Evolutionary conservation across 2,113 vertebrate genomes (phyloP), one percentile per base, ranked within the genome.

Genomic region (Sinocyclocheilus grahami): DNA sequence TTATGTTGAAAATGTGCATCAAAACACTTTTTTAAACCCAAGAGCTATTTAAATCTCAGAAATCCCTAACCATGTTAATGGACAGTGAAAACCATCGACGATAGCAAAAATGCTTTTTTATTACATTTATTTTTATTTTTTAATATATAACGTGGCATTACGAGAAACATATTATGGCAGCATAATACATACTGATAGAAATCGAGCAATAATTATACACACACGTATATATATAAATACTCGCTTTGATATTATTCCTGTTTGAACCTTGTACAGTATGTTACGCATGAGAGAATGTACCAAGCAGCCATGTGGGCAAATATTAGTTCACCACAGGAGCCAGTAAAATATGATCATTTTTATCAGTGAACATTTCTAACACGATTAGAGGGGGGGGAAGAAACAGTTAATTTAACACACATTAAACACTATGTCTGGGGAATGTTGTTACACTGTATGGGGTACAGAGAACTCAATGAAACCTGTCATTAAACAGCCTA

Each of bases 281-380:
- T 75, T 48, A 42, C 39, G 5, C 12, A 48, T 72, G 22, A 85
- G 81, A 78, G 76, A 78, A 78, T 77, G 76, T 78, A 76, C 82
- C 22, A 62, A 1, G 30, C 30, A 86, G 37, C 48, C 82, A 86
- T 74, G 63, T 83, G 83, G 42, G 48, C 18, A 58, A 39, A 53
- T 69, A 77, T 88, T 83, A 33, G 33, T 37, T 71, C 55, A 62
- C n/a, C 33, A 16, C 18, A 55, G 42, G 51, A 72, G 33, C 24
- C 72, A 60, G 65, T n/a, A 12, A 86, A 80, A 81, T 63, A 46
- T 65, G 78, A 65, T 39, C 1, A 60, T 78, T 62, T 46, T 24
- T 39, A 51, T 55, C 27, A 42, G 10, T 65, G 11, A 58, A 39
- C 55, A 14, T n/a, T 22, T 78, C 12, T 75, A 46, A 75, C 22